Evolutionary conservation across 2,113 vertebrate species (phyloP).

Genomic region (Hyperopisus bebe): DNA sequence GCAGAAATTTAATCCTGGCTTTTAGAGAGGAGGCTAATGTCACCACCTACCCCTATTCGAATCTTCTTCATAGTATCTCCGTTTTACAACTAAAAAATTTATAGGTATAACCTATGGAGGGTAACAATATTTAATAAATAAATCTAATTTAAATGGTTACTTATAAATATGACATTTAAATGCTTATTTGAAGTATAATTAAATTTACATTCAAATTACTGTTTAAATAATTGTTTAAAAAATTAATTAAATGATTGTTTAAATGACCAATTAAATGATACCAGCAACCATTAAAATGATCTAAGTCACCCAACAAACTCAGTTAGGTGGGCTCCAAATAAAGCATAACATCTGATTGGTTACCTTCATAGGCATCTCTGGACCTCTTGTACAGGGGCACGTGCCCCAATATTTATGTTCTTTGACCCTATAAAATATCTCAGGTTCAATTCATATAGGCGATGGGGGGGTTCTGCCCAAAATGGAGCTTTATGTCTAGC

Average conservation of each 20-base stretch:
- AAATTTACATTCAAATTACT: not conserved
- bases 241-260: no score
- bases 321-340: not conserved
- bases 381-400: no score
- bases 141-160: not conserved
- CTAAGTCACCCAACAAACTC: not conserved
- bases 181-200: not conserved
- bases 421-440: no score
- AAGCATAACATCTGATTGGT: not conserved
- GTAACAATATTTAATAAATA: not conserved
- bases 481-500: no score
- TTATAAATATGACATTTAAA: not conserved
- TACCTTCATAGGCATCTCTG: not conserved
- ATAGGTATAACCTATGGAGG: not conserved
- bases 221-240: no score
- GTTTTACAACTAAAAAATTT: not conserved
- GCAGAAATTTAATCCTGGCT: constrained; percentile 50
- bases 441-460: no score
- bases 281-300: not conserved
- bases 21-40: constrained; percentile 8
- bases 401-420: no score
- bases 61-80: not conserved
- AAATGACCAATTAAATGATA: not conserved
- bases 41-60: not conserved
- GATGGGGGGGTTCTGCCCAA: no score